Evolutionary conservation across 1,140 invertebrate species (phyloP).

Genomic region (Brachionus plicatilis): DNA sequence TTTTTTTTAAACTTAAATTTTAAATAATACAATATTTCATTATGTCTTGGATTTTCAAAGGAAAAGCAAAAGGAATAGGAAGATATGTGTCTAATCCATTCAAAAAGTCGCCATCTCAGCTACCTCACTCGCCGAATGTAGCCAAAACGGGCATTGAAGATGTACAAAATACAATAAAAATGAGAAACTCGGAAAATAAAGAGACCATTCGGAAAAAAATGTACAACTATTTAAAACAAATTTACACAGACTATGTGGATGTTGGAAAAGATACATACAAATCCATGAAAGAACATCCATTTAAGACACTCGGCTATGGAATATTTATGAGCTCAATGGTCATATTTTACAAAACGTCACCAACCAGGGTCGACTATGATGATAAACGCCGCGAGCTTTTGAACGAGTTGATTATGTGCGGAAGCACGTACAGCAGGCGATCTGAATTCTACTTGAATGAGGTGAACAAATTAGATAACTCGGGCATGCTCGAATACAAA

Average conservation of each 20-base stretch:
- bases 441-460: conserved; percentile 36
- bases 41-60: conserved; percentile 34
- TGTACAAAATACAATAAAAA: background rate
- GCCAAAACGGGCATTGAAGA: background rate
- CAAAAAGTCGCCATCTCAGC: background rate
- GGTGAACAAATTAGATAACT: conserved; percentile 30
- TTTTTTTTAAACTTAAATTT: background rate
- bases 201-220: background rate
- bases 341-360: conserved; percentile 18
- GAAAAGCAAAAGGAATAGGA: conserved; percentile 24
- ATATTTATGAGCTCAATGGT: conserved; percentile 10
- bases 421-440: conserved; percentile 30
- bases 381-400: background rate
- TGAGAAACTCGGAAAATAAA: conserved; percentile 8
- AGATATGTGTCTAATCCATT: conserved; percentile 26
- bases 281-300: background rate
- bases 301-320: conserved; percentile 19
- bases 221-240: conserved; percentile 31
- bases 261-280: conserved; percentile 26
- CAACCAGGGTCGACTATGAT: background rate
- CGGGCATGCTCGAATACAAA: background rate
- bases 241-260: conserved; percentile 14
- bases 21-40: background rate
- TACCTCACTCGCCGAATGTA: background rate
- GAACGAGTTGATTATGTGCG: conserved; percentile 36